A percentile compares a stretch with the other conserved stretches of the same genome.
phyloP scores from a whole-genome alignment of 2,113 vertebrate genomes.

The Tupaia chinensis region DNA sequence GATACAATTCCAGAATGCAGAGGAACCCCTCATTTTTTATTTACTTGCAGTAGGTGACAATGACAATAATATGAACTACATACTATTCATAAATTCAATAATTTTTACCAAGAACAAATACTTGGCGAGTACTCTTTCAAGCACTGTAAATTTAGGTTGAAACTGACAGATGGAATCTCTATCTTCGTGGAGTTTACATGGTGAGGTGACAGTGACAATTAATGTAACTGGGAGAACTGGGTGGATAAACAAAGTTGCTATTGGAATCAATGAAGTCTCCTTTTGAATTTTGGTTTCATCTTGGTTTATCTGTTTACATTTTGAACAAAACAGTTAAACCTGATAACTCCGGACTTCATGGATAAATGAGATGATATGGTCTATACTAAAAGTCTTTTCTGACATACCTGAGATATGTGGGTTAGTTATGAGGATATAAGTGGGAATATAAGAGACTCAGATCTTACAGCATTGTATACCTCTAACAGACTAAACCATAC shows the following conservation, averaged over 20 bases:
- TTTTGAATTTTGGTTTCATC: not conserved
- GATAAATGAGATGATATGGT: not conserved
- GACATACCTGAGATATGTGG: not conserved
- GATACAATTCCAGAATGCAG: not conserved
- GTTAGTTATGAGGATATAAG: not conserved
- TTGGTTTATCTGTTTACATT: not conserved
- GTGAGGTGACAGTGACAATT: not conserved
- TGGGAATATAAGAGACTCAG: not conserved
- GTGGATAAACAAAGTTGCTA: not conserved
- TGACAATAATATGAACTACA: not conserved
- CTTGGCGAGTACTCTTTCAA: not conserved
- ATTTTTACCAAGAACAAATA: not conserved
- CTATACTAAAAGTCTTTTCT: not conserved
- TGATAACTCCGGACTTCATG: not conserved
- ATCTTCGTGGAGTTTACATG: not conserved
- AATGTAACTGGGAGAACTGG: rapidly evolving
- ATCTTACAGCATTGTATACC: not conserved
- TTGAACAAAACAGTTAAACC: not conserved
- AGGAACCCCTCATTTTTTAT: not conserved
- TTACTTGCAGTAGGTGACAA: not conserved
- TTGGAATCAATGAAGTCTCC: not conserved
- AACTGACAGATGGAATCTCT: not conserved
- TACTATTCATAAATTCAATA: not conserved
- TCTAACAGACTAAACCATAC: not conserved
- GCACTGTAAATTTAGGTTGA: not conserved